Conservation (phyloP, 2,113 vertebrate genomes). For the Charadrius vociferus region DNA sequence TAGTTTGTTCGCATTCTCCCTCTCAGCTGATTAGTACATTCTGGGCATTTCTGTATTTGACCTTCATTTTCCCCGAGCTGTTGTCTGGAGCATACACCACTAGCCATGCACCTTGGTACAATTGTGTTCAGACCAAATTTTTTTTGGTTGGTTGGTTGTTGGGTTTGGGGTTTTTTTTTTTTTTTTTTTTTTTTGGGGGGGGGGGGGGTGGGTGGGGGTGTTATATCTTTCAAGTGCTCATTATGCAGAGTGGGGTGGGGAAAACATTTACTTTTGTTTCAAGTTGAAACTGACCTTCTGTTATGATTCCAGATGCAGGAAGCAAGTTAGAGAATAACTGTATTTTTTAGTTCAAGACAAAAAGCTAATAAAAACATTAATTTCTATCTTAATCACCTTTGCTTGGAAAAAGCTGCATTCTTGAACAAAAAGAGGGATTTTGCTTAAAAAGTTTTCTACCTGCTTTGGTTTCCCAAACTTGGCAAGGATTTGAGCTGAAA, state of each 20-base stretch:
- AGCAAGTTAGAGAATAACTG: background rate
- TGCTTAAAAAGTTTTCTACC: background rate
- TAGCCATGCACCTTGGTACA: background rate
- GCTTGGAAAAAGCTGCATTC: background rate
- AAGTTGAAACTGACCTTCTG: background rate
- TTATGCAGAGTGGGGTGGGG: background rate
- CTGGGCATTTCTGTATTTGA: background rate
- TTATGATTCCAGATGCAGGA: background rate
- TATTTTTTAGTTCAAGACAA: background rate
- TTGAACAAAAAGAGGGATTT: background rate
- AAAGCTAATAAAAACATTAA: background rate
- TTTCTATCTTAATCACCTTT: background rate
- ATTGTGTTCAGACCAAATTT: background rate
- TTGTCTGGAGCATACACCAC: background rate
- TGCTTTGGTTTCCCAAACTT: background rate
- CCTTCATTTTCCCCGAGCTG: background rate
- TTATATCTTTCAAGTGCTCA: background rate
- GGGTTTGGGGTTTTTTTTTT: no score
- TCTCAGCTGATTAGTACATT: background rate
- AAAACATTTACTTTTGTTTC: background rate
- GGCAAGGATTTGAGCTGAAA: background rate
- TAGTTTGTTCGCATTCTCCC: background rate
- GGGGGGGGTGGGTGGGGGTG: no score
- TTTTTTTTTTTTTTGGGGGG: no score
- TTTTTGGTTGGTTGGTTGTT: accelerated